Evolutionary conservation across 2,113 vertebrate species (phyloP), one percentile per base, ranked within the genome.

Genomic region (Ailurus styani): DNA sequence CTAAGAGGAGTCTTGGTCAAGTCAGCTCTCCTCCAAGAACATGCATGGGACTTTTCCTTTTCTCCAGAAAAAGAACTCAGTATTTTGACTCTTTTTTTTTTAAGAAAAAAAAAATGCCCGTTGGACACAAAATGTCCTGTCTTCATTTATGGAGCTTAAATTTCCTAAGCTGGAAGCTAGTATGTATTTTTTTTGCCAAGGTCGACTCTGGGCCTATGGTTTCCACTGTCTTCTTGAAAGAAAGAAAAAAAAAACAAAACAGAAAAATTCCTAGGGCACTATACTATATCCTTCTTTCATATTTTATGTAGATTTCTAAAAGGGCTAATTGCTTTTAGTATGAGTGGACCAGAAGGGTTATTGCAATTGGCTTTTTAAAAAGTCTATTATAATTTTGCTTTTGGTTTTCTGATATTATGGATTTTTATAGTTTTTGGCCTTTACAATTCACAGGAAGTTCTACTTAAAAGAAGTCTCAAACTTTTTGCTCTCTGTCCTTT

Each of bases 311-410:
- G 68, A 31, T 27, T 70, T 72, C 93, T 96, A 20, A 96, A 73
- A 84, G 4, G 9, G 4, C 17, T 42, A 3, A 68, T 87, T 87
- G 20, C 55, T 90, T 92, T 73, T 62, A 23, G 10, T 79, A 55
- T 75, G 72, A 87, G 8, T 83, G 8, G 7, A 66, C 17, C 47
- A 95, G 47, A 84, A 78, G 6, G 78, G 95, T 87, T 85, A 91
- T 57, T 96, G 9, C 17, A 96, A 90, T 64, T 94, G 55, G 10
- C 64, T 93, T 96, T 97, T 96, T 31, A 88, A 82, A 25, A 14
- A 88, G 37, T 57, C 45, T 52, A 55, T 66, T 93, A 60, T 77
- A 93, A 90, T 37, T 73, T 96, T 91, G 91, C 31, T 79, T 95
- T 87, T 86, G 62, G 20, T 79, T 96, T 97, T 78, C 14, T 52